Base-by-base conservation (phyloP, 1,140 invertebrate species). In the Diabrotica undecimpunctata region DNA sequence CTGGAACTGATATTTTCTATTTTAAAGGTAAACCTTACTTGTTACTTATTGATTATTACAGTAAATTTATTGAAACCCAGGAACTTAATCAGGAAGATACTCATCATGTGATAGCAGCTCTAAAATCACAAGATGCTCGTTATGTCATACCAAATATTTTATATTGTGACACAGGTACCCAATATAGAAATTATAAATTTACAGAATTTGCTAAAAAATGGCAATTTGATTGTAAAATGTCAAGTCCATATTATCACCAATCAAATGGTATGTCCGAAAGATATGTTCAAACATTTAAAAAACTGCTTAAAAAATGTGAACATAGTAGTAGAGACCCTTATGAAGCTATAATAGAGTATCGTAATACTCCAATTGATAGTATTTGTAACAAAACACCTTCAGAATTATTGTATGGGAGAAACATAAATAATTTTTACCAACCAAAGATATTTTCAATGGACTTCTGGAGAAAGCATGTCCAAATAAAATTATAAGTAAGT, bases 161-260 rank as follows among this genome's bases (percentile, higher is more conserved):
- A 46, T 8, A 10, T 8, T 46, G 7, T 8, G 52, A 54, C 12
- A 14, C 7, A 10, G 52, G 52, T 12, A 54, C 52, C 12, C 7
- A 54, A 7, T 14, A 10, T n/a, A 12, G 52, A 7, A n/a, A 10
- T 8, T 8, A 54, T 8, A 54, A 2, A n/a, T 54, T 8, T 54
- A n/a, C 3, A 54, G 12, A 54, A 54, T 54, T 54, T 54, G 2
- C 5, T 3, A 54, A 54, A 13, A 7, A 13, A 8, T 25, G 53
- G 53, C 7, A 12, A 13, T 54, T 54, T 54, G 13, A 54, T 11
- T 12, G n/a, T 5, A 25, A 11, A 54, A 54, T 12, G 8, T 54
- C 72, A 73, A 11, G 52, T 38, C 35, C 37, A 13, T 41, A 14
- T n/a, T 37, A 38, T 8, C 10, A 9, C 8, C n/a, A 54, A 54